phyloP scores from a whole-genome alignment of 2,113 vertebrate genomes.

The Conger conger region DNA sequence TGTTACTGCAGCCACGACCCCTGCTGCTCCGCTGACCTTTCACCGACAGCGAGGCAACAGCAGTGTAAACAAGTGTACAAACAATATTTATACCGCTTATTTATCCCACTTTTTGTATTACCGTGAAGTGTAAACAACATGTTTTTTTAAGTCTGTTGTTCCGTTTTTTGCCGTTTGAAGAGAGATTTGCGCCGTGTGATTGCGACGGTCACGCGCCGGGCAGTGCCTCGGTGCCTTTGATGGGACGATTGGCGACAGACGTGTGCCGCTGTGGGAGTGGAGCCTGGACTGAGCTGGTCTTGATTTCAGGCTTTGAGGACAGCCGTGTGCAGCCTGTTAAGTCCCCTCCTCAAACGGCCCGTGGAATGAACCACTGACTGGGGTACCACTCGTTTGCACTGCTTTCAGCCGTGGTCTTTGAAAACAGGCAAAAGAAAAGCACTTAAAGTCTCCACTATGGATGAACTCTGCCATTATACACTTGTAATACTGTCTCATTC shows the following conservation, averaged over 20 bases:
- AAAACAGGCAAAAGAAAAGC: neutral
- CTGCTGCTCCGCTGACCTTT: neutral
- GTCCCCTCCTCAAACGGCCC: neutral
- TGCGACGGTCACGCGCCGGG: neutral
- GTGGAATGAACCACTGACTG: neutral
- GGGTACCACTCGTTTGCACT: neutral
- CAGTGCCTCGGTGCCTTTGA: neutral
- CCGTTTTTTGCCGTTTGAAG: neutral
- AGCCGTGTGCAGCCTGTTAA: neutral
- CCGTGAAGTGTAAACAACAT: slow-evolving; percentile 1
- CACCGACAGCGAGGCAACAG: neutral
- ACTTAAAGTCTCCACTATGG: neutral
- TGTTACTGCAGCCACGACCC: neutral
- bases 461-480: neutral
- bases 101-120: slow-evolving; percentile 38
- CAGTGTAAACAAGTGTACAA: slow-evolving; percentile 44
- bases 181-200: neutral
- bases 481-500: neutral
- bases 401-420: neutral
- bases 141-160: neutral
- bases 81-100: slow-evolving; percentile 56
- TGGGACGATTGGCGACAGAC: neutral
- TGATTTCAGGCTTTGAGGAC: neutral
- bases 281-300: slow-evolving; percentile 8
- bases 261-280: neutral